These are phyloP conservation scores for Leptopilina clavipes DNA, from an alignment of 1,140 invertebrate genomes.

Conservation along the genomic window DNA sequence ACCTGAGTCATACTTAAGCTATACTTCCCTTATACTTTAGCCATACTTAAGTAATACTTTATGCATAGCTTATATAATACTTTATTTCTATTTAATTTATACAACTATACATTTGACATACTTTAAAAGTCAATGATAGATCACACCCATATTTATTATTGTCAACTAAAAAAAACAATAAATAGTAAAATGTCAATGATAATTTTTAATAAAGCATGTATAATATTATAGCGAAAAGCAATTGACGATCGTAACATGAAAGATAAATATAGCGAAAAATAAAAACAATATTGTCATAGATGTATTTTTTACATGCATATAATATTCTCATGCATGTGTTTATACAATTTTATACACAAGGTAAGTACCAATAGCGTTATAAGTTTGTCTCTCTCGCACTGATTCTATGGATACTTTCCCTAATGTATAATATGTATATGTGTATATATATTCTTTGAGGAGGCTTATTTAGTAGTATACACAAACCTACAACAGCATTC, in stretches of 20 bases:
- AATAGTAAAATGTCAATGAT: neutral
- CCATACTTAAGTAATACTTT: constrained; percentile 9
- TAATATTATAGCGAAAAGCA: neutral
- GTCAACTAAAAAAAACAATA: neutral
- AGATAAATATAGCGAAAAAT: neutral
- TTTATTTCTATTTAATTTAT: neutral
- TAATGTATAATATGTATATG: neutral
- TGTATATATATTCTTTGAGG: neutral
- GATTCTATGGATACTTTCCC: too few relatives aligned
- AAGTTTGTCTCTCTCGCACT: too few relatives aligned
- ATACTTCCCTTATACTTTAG: constrained; percentile 2
- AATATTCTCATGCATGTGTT: neutral
- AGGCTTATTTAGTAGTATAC: neutral
- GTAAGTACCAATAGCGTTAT: neutral
- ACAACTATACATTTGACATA: constrained; percentile 2
- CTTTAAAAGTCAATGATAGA: constrained; percentile 1
- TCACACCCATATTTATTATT: constrained; percentile 20
- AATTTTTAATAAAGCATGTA: neutral
- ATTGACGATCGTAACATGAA: neutral
- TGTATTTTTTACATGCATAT: neutral
- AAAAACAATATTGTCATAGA: neutral
- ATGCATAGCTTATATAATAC: constrained; percentile 3
- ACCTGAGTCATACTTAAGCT: constrained; percentile 3
- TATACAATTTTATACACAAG: neutral
- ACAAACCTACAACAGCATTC: neutral